Conservation (phyloP, 2,888 invertebrate species). For the Ctena decussata region DNA sequence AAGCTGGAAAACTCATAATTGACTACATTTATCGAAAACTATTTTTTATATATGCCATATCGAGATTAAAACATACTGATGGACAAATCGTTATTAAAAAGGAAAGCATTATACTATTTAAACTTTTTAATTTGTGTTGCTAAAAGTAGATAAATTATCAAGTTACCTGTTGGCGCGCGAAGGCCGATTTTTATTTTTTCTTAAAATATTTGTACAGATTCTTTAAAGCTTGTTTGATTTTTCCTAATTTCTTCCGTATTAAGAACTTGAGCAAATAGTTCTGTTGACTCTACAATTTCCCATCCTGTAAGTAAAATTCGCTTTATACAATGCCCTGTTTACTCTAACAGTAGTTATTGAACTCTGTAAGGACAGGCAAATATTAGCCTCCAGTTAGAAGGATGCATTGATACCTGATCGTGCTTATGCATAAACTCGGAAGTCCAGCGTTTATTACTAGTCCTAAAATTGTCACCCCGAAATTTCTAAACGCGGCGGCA, state of each 20-base stretch:
- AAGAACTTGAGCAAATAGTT: slow-evolving; percentile 43
- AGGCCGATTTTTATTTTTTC: neutral
- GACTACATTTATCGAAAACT: too few relatives aligned
- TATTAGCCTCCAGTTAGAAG: neutral
- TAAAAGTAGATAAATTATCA: too few relatives aligned
- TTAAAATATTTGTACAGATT: slow-evolving; percentile 39
- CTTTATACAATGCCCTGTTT: neutral
- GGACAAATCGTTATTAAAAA: too few relatives aligned
- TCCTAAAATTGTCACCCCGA: neutral
- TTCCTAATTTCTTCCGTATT: slow-evolving; percentile 52
- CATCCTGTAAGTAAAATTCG: neutral
- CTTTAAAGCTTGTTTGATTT: slow-evolving; percentile 19
- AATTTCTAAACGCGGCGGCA: neutral
- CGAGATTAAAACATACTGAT: too few relatives aligned
- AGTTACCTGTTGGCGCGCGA: neutral
- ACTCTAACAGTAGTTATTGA: neutral
- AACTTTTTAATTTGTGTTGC: too few relatives aligned
- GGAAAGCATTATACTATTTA: too few relatives aligned
- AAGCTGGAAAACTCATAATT: too few relatives aligned
- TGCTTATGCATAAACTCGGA: neutral
- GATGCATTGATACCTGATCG: neutral
- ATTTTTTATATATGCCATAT: too few relatives aligned
- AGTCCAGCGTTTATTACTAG: neutral
- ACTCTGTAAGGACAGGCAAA: neutral
- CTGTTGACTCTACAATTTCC: slow-evolving; percentile 2